Conservation (phyloP, 2,888 invertebrate species). For the Trissoscelio sp. region DNA sequence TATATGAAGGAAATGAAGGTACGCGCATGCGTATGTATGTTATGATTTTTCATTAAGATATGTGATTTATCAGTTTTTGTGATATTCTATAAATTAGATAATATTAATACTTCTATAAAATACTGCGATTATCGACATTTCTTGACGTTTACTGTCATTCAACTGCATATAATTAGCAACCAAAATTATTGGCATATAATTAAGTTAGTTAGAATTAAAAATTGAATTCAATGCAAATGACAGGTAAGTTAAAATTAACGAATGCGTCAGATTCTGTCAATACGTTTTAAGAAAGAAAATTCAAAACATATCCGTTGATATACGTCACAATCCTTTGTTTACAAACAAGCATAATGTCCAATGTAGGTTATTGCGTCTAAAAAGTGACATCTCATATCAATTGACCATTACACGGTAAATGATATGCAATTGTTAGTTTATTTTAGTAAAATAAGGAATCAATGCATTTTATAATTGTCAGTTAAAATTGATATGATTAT, state of each 20-base stretch:
- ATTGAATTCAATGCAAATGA: neutral
- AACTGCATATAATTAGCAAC: neutral
- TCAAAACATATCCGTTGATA: neutral
- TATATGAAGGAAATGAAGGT: slow-evolving; percentile 6
- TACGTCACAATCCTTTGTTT: slow-evolving; percentile 33
- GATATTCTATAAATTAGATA: neutral
- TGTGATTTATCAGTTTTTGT: neutral
- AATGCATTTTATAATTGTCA: slow-evolving; percentile 3
- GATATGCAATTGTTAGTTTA: neutral
- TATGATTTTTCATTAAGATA: slow-evolving; percentile 18
- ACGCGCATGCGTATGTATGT: slow-evolving; percentile 32
- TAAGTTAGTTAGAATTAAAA: neutral
- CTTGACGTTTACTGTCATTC: neutral
- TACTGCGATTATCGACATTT: neutral
- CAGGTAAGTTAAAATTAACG: too few species aligned
- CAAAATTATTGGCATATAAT: neutral
- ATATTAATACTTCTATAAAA: too few species aligned
- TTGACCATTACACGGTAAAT: slow-evolving; percentile 54
- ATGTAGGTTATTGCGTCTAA: slow-evolving; percentile 60
- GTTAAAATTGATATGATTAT: slow-evolving; percentile 13
- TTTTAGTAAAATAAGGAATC: neutral
- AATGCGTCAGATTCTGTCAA: too few species aligned
- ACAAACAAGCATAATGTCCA: slow-evolving; percentile 12
- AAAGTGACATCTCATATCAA: slow-evolving; percentile 7
- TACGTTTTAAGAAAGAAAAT: neutral